These are phyloP conservation scores for Sphaerodactylus townsendi DNA, from an alignment of 2,113 vertebrate species.

Conservation along the genomic window DNA sequence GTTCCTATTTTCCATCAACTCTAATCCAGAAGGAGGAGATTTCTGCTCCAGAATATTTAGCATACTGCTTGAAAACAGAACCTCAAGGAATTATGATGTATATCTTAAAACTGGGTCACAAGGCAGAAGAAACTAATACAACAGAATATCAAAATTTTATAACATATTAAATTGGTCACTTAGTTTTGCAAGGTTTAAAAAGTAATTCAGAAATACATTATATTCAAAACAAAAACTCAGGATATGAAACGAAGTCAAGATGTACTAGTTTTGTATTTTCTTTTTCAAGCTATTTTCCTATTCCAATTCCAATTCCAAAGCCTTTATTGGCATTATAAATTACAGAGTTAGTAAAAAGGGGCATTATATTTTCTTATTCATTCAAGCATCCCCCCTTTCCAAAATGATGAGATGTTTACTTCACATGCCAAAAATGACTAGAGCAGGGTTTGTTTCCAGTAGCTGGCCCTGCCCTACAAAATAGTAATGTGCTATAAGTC, in stretches of 20 bases:
- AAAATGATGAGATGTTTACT: constrained; percentile 32
- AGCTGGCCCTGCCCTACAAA: too few species aligned
- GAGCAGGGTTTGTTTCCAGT: not conserved
- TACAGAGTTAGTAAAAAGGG: too few species aligned
- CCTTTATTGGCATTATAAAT: too few species aligned
- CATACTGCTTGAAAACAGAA: constrained; percentile 13
- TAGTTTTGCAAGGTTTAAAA: constrained; percentile 31
- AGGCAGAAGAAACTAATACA: not conserved
- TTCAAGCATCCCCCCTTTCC: constrained; percentile 10
- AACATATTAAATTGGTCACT: constrained; percentile 14
- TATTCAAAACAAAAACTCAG: constrained; percentile 42
- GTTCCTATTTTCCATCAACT: constrained; percentile 8
- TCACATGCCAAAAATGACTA: constrained; percentile 37
- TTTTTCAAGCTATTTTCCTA: constrained; percentile 14
- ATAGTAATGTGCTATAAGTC: not conserved
- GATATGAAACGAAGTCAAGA: constrained; percentile 41
- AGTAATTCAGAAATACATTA: constrained; percentile 4
- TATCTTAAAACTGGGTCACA: constrained; percentile 1
- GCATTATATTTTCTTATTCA: too few species aligned
- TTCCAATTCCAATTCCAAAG: too few species aligned
- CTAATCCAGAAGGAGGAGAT: constrained; percentile 13
- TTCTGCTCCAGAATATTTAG: constrained; percentile 2
- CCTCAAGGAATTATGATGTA: constrained; percentile 2
- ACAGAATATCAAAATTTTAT: constrained; percentile 37
- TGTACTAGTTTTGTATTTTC: constrained; percentile 34